Evolutionary conservation across 2,888 invertebrate genomes (phyloP).

Genomic region (Nemurella pictetii): DNA sequence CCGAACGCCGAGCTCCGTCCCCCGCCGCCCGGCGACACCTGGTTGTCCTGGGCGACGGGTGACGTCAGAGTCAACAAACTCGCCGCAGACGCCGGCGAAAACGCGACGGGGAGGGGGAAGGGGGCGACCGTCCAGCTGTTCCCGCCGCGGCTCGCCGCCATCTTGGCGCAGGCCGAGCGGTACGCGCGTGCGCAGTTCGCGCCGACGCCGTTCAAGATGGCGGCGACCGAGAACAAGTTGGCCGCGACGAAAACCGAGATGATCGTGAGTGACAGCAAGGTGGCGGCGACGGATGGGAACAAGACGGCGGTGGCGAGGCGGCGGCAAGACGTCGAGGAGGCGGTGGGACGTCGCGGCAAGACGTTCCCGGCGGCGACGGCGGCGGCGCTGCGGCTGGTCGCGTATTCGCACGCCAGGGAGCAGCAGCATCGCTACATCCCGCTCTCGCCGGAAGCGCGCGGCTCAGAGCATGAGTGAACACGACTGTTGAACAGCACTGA

Average conservation of each 20-base stretch:
- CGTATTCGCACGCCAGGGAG: background rate
- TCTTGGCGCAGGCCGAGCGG: slow-evolving; percentile 76
- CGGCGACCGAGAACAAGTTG: slow-evolving; percentile 8
- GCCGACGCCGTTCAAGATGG: background rate
- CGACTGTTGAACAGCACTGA: too few relatives aligned
- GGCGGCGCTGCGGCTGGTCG: background rate
- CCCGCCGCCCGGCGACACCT: slow-evolving; percentile 45
- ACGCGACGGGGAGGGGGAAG: slow-evolving; percentile 36
- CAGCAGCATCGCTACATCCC: background rate
- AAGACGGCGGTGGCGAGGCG: background rate
- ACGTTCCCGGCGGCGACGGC: background rate
- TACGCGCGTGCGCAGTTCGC: slow-evolving; percentile 25
- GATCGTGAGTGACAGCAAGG: too few relatives aligned
- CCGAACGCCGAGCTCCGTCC: slow-evolving; percentile 47
- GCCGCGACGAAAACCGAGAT: too few relatives aligned
- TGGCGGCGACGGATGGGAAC: too few relatives aligned
- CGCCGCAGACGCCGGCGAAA: background rate
- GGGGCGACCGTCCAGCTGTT: slow-evolving; percentile 73
- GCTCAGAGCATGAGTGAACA: background rate
- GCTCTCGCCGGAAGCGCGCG: background rate
- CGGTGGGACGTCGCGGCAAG: background rate
- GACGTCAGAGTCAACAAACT: background rate
- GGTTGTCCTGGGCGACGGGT: slow-evolving; percentile 44
- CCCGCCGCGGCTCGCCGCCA: slow-evolving; percentile 74
- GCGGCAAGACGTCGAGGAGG: background rate